A percentile compares a stretch with the other conserved stretches of the same genome.
Conservation (phyloP, 2,888 invertebrate species). For the Sarcophaga rosellei region DNA sequence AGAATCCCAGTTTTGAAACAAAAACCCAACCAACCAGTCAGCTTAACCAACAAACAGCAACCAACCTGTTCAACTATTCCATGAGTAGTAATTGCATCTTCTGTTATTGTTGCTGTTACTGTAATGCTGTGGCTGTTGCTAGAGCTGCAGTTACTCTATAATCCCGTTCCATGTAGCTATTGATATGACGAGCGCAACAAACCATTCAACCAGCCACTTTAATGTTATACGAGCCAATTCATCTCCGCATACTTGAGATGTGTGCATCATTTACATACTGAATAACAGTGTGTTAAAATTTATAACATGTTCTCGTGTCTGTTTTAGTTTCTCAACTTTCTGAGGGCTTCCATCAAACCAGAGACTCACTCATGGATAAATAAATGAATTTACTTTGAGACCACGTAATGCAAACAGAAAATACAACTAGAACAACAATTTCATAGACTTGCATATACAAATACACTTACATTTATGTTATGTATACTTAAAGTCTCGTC, state of each 20-base stretch:
- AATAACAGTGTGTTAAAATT: slow-evolving; percentile 26
- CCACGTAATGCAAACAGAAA: slow-evolving; percentile 33
- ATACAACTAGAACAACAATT: background rate
- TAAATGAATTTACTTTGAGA: slow-evolving; percentile 61
- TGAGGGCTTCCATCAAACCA: slow-evolving; percentile 51
- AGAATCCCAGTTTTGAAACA: slow-evolving; percentile 39
- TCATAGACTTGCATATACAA: background rate
- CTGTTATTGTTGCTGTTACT: slow-evolving; percentile 6
- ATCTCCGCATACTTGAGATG: slow-evolving; percentile 50
- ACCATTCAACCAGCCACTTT: slow-evolving; percentile 30
- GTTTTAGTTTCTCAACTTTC: slow-evolving; percentile 35
- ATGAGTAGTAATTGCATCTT: background rate
- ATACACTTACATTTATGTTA: background rate
- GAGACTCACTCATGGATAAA: slow-evolving; percentile 64
- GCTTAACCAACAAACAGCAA: slow-evolving; percentile 23
- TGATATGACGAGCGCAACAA: slow-evolving; percentile 18
- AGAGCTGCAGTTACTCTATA: background rate
- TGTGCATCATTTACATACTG: slow-evolving; percentile 44
- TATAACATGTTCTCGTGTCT: background rate
- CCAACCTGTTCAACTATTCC: slow-evolving; percentile 23
- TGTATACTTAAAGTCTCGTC: too few relatives aligned
- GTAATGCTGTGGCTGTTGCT: slow-evolving; percentile 18
- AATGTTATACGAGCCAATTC: slow-evolving; percentile 44
- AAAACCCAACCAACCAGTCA: slow-evolving; percentile 51
- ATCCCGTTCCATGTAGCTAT: background rate